phyloP scores from a whole-genome alignment of 2,797 vertebrate genomes.

The Basileuterus tristriatus region DNA sequence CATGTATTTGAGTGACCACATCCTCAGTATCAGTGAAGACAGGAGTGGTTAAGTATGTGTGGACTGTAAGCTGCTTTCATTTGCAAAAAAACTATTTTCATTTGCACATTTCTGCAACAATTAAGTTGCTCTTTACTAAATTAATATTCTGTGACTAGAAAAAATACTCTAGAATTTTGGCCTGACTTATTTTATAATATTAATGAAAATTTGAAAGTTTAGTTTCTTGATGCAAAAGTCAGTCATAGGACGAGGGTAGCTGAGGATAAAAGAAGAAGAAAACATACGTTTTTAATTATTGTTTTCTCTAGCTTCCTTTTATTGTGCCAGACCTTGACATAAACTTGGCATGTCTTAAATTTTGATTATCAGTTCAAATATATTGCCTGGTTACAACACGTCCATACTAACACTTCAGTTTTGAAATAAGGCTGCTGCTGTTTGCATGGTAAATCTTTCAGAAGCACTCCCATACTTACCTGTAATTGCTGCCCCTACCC shows the following conservation, averaged over 20 bases:
- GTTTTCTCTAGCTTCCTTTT: neutral
- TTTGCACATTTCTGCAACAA: neutral
- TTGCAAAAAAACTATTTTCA: neutral
- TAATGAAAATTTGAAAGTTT: neutral
- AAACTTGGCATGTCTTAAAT: neutral
- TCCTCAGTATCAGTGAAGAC: neutral
- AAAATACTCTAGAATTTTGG: neutral
- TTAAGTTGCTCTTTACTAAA: neutral
- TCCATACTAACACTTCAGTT: neutral
- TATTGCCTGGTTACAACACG: neutral
- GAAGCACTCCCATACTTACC: neutral
- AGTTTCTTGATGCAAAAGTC: neutral
- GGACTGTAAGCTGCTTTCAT: neutral
- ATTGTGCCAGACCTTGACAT: neutral
- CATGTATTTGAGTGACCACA: neutral
- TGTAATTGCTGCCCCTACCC: neutral
- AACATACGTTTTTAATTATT: neutral
- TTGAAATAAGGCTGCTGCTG: neutral
- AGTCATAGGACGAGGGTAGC: neutral
- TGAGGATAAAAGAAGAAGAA: slow-evolving; percentile 1
- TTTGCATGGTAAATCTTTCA: neutral
- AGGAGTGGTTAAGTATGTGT: neutral
- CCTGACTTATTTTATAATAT: neutral
- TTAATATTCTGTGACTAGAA: neutral
- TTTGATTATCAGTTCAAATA: neutral